phyloP scores from a whole-genome alignment of 35 echinoderm and acorn worm genomes.

The Strongylocentrotus purpuratus region DNA sequence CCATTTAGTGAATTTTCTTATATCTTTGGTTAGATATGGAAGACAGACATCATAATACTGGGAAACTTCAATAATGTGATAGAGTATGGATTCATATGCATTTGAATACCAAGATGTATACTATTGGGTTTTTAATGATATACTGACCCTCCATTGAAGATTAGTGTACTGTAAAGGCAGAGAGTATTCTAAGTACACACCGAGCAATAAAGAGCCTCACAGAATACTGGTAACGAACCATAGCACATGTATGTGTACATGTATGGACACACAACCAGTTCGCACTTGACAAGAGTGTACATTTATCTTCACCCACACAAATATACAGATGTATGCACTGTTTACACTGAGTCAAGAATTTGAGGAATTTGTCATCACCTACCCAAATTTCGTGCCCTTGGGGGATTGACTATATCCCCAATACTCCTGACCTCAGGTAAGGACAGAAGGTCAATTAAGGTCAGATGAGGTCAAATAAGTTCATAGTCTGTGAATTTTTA shows the following conservation, averaged over 20 bases:
- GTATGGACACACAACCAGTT: background rate
- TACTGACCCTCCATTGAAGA: too few species aligned
- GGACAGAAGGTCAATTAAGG: background rate
- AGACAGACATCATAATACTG: too few species aligned
- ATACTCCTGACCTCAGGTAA: background rate
- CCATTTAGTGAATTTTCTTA: background rate
- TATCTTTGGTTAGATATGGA: background rate
- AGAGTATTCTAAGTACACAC: background rate
- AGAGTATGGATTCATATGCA: too few species aligned
- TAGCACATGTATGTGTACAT: background rate
- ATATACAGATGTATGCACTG: background rate
- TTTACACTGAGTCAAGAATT: background rate
- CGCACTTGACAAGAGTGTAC: background rate
- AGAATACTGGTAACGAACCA: background rate
- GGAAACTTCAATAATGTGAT: too few species aligned
- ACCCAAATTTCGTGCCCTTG: background rate
- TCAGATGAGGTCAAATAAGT: background rate
- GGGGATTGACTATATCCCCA: background rate
- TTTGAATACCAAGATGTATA: too few species aligned
- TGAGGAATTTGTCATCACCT: slow-evolving; percentile 10
- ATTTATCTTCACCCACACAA: background rate
- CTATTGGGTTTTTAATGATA: too few species aligned
- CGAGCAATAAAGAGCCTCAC: background rate
- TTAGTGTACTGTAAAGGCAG: too few species aligned
- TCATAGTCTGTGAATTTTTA: background rate